Evolutionary conservation across 2,113 vertebrate species (phyloP), one percentile per base, ranked within the genome.

Genomic region (Raphicerus campestris): DNA sequence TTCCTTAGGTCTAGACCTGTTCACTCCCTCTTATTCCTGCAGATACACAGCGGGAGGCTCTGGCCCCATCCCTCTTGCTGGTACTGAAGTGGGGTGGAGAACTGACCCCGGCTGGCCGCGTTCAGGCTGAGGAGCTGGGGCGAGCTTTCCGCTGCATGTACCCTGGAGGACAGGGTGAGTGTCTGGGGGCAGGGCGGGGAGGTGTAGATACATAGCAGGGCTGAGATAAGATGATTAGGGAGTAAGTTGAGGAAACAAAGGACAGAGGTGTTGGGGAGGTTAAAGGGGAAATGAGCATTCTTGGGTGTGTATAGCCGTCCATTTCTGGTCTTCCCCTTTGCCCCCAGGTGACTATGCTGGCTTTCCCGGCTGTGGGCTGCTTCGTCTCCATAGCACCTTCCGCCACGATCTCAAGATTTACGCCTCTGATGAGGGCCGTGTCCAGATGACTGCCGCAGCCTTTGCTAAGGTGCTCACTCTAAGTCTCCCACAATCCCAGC

Each of bases 371-470:
- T 99, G 99, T 32, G 99, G 99, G 28, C 98, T 99, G 61, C 99
- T 99, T 56, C 99, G 99, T 28, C 98, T 99, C 75, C 99, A 99
- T 98, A 99, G 99, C 98, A 99, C 99, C 53, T 99, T 99, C 88
- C 99, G 99, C 26, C 99, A 99, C 0, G 99, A 99, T 97, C 99
- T 99, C 97, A 99, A 99, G 99, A 99, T 99, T 97, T 99, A 99
- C 0, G 99, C 99, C 5, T 99, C 99, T 0, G 99, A 99, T 3
- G 99, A 99, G 97, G 99, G 99, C 77, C 98, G 99, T 26, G 99
- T 99, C 58, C 99, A 99, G 98, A 99, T 99, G 99, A 99, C 99
- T 1, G 99, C 99, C 11, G 99, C 99, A 55, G 99, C 99, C 61
- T 99, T 99, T 97, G 99, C 99, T 86, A 99, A 99, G 99, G 99